phyloP scores from a whole-genome alignment of 1,140 invertebrate genomes.

The Bicyclus anynana region DNA sequence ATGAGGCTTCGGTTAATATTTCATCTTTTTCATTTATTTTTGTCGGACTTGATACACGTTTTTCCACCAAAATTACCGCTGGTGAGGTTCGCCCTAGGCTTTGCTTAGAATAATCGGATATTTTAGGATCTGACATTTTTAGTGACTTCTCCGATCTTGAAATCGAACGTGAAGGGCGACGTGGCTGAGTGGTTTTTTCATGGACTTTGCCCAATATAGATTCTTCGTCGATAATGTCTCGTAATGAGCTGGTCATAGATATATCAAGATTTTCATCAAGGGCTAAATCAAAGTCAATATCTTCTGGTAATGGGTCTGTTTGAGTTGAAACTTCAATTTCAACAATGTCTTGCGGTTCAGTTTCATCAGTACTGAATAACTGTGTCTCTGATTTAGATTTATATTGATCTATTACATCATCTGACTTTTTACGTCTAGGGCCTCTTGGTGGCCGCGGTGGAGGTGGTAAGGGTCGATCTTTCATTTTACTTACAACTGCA shows the following conservation, averaged over 20 bases:
- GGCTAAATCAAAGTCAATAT: slow-evolving; percentile 83
- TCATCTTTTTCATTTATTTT: slow-evolving; percentile 72
- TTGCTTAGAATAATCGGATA: slow-evolving; percentile 76
- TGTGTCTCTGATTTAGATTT: slow-evolving; percentile 9
- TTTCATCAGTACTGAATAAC: slow-evolving; percentile 24
- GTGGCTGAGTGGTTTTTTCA: slow-evolving; percentile 42
- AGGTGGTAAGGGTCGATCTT: slow-evolving; percentile 87
- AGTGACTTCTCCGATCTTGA: slow-evolving; percentile 74
- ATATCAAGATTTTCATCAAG: slow-evolving; percentile 75
- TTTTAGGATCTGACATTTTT: slow-evolving; percentile 77
- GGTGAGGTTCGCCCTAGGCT: slow-evolving; percentile 77
- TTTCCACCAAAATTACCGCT: slow-evolving; percentile 79
- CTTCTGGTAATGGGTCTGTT: slow-evolving; percentile 88
- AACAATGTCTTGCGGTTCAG: slow-evolving; percentile 52
- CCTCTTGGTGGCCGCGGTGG: slow-evolving; percentile 84
- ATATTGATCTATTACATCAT: slow-evolving; percentile 49
- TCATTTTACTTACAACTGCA: slow-evolving; percentile 86
- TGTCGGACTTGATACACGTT: slow-evolving; percentile 77
- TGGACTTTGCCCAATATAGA: slow-evolving; percentile 48
- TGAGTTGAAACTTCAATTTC: slow-evolving; percentile 88
- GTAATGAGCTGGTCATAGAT: slow-evolving; percentile 64
- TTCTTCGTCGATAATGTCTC: slow-evolving; percentile 63
- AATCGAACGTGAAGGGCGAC: slow-evolving; percentile 64
- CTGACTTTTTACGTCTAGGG: slow-evolving; percentile 66
- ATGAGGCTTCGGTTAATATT: slow-evolving; percentile 76